These are phyloP conservation scores for Moxostoma hubbsi DNA, from an alignment of 2,797 vertebrate species.

Conservation along the genomic window DNA sequence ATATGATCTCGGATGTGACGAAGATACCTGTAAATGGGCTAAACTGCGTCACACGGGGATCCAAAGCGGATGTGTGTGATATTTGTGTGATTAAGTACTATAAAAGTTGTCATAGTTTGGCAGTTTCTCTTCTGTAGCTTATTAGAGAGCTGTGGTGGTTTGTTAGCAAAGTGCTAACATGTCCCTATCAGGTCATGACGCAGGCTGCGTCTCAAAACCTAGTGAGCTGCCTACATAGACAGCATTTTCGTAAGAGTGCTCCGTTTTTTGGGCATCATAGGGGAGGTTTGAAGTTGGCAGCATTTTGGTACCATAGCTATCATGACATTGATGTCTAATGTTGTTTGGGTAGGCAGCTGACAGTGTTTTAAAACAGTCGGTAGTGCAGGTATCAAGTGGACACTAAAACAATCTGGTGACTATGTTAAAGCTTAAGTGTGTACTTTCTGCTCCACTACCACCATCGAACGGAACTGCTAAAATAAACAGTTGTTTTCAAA, in stretches of 20 bases:
- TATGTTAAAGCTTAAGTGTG: too few relatives aligned
- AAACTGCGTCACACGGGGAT: background rate
- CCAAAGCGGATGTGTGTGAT: background rate
- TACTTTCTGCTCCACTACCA: too few relatives aligned
- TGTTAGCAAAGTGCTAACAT: conserved; percentile 24
- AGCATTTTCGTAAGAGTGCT: background rate
- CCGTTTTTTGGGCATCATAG: too few relatives aligned
- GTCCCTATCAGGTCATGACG: background rate
- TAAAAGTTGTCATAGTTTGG: background rate
- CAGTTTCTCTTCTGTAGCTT: background rate
- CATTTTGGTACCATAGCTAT: too few relatives aligned
- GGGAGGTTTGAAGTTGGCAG: too few relatives aligned
- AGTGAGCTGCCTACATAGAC: background rate
- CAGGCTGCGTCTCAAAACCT: conserved; percentile 1
- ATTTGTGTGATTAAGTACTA: background rate
- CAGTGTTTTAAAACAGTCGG: too few relatives aligned
- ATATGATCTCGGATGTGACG: background rate
- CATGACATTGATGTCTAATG: too few relatives aligned
- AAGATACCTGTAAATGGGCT: background rate
- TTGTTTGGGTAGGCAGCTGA: too few relatives aligned
- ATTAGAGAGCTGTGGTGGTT: background rate
- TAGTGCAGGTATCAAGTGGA: too few relatives aligned
- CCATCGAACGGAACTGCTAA: too few relatives aligned
- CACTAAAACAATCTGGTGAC: too few relatives aligned
- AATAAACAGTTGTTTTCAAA: too few relatives aligned